phyloP scores from a whole-genome alignment of 2,113 vertebrate genomes.

The Limanda limanda region DNA sequence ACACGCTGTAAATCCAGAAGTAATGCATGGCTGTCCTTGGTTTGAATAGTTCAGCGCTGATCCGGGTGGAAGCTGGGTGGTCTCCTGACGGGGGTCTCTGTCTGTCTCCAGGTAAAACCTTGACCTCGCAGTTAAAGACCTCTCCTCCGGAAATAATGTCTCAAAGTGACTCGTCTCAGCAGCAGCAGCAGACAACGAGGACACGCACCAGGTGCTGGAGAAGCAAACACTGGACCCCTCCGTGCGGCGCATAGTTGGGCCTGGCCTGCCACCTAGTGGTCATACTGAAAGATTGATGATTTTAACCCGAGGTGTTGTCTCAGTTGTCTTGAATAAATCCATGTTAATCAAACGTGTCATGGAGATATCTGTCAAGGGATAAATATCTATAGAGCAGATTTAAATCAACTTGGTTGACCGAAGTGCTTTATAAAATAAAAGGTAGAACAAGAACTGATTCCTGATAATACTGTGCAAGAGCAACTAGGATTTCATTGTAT shows the following conservation, averaged over 20 bases:
- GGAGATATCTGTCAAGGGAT: too few species aligned
- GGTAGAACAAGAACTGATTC: too few species aligned
- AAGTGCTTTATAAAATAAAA: too few species aligned
- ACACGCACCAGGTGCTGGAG: conserved; percentile 15
- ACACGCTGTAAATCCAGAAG: conserved; percentile 69
- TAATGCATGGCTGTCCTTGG: conserved; percentile 46
- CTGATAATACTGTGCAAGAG: too few species aligned
- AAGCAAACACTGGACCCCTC: conserved; percentile 10
- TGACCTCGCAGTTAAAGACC: not conserved
- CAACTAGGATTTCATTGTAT: too few species aligned
- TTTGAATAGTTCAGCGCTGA: conserved; percentile 27
- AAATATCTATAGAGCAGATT: too few species aligned
- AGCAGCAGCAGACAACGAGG: conserved; percentile 8
- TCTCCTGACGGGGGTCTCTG: too few species aligned
- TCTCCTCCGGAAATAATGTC: conserved; percentile 28
- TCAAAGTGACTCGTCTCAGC: conserved; percentile 22
- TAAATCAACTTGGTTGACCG: too few species aligned
- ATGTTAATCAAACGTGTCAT: not conserved
- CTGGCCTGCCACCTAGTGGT: conserved; percentile 62
- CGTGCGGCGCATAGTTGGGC: not conserved
- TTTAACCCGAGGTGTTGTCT: too few species aligned
- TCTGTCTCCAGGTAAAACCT: too few species aligned
- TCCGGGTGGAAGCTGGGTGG: not conserved
- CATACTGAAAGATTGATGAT: not conserved
- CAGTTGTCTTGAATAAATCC: too few species aligned